phyloP scores from a whole-genome alignment of 2,888 invertebrate species.

The Drosophila antonietae region DNA sequence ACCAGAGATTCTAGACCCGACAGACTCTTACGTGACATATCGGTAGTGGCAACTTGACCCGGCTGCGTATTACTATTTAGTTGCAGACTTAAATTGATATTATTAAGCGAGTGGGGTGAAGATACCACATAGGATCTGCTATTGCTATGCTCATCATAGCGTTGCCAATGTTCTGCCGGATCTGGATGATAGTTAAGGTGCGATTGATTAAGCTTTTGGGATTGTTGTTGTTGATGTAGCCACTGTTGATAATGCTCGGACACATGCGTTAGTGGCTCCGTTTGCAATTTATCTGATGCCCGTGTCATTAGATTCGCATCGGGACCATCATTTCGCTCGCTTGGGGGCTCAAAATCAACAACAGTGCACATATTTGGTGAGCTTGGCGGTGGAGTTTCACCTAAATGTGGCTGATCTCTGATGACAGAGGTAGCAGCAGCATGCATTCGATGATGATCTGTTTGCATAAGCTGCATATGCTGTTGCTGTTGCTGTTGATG shows the following conservation, averaged over 20 bases:
- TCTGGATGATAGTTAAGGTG: constrained; percentile 24
- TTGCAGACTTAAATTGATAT: constrained; percentile 43
- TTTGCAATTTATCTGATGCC: constrained; percentile 12
- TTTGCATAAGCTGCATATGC: constrained; percentile 18
- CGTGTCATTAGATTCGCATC: constrained; percentile 23
- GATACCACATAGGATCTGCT: constrained; percentile 45
- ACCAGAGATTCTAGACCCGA: constrained; percentile 95
- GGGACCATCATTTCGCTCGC: constrained; percentile 28
- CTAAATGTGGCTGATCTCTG: constrained; percentile 59
- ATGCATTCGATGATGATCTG: constrained; percentile 28
- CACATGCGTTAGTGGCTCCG: constrained; percentile 31
- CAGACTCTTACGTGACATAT: constrained; percentile 93
- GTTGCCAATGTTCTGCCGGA: constrained; percentile 54
- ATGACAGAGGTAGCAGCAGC: constrained; percentile 7
- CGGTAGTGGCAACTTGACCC: constrained; percentile 84
- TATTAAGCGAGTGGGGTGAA: constrained; percentile 59
- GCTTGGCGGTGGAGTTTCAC: constrained; percentile 75
- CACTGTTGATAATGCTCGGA: constrained; percentile 66
- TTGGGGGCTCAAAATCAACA: constrained; percentile 73
- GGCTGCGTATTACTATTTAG: constrained; percentile 25
- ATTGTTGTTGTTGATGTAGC: constrained; percentile 34
- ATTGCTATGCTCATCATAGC: constrained; percentile 54
- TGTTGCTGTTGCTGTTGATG: constrained; percentile 17
- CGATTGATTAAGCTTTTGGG: constrained; percentile 28
- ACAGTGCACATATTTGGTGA: constrained; percentile 74